Evolutionary conservation across 2,113 vertebrate species (phyloP), one percentile per base, ranked within the genome.

Genomic region (Dromas ardeola): DNA sequence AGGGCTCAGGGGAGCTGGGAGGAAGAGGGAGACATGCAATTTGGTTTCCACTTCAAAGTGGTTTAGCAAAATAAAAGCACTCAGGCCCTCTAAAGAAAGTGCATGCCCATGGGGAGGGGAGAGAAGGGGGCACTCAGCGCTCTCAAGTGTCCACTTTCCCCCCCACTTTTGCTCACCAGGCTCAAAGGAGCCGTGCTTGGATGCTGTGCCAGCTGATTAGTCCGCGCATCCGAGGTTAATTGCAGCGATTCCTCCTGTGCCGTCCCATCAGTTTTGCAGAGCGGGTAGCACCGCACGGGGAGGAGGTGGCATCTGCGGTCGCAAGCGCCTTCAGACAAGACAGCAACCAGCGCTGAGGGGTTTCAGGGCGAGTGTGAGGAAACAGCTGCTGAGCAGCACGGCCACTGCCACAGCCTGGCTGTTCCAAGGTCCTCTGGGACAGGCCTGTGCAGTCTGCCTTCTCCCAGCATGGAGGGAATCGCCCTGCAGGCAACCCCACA

Each of bases 1-100:
- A 94, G 82, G 55, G 81, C 94, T 87, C 89, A 38, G 43, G 93
- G 86, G 91, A 93, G 77, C 40, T 14, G 6, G 32, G n/a, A 80
- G 47, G 42, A 61, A 90, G 34, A 90, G 81, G 62, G 72, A 97
- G 86, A 79, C 34, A 6, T 42, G 95, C 89, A 93, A 90, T 97
- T 97, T 92, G 91, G 58, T 96, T 95, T 89, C 58, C 88, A 94
- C 95, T 96, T 95, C 94, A 96, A 96, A 98, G 95, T 25, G 79
- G 71, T 90, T 93, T 34, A 94, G 88, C 32, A 67, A 93, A 96
- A 91, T 78, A 69, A 89, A 92, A 96, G 81, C 86, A 88, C 88
- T 95, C 86, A 50, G 36, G 61, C 43, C 58, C 55, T 70, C 77
- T 63, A 81, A 66, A 26, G 9, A 80, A 96, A 89, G 94, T 43